These are phyloP conservation scores for Wiebesia pumilae DNA, from an alignment of 1,140 invertebrate species.

Conservation along the genomic window DNA sequence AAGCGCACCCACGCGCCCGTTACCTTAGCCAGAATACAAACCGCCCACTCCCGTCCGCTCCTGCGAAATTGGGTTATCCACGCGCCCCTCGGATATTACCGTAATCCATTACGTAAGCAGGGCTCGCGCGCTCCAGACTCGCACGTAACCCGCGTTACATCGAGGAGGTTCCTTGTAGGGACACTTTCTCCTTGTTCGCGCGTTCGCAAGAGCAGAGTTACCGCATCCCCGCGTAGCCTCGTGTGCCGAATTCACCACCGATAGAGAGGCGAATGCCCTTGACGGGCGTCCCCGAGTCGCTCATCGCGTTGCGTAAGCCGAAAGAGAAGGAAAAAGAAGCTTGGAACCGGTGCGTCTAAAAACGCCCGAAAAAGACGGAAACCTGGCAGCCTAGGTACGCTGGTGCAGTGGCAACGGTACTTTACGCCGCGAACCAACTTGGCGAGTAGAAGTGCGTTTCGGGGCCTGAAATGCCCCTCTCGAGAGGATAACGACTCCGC, in stretches of 20 bases:
- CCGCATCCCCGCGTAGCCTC: background rate
- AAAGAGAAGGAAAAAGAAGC: background rate
- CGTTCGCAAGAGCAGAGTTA: background rate
- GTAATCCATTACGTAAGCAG: constrained; percentile 56
- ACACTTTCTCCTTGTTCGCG: constrained; percentile 51
- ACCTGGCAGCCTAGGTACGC: too few relatives aligned
- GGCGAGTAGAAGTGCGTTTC: background rate
- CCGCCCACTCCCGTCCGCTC: constrained; percentile 39
- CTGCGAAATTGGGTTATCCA: constrained; percentile 55
- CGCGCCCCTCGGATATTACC: constrained; percentile 48
- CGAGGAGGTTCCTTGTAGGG: background rate
- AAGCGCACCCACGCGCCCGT: background rate
- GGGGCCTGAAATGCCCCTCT: too few relatives aligned
- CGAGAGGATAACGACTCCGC: background rate
- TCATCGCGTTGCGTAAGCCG: background rate
- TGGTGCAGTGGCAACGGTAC: background rate
- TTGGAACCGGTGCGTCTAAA: background rate
- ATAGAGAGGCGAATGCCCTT: background rate
- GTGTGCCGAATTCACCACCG: too few relatives aligned
- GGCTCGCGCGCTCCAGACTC: background rate
- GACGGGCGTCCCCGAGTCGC: too few relatives aligned
- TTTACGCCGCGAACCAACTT: background rate
- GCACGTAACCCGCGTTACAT: constrained; percentile 34
- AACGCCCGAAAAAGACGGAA: too few relatives aligned
- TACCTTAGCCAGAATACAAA: too few relatives aligned